phyloP scores from a whole-genome alignment of 2,113 vertebrate genomes.

The Oreochromis aureus region DNA sequence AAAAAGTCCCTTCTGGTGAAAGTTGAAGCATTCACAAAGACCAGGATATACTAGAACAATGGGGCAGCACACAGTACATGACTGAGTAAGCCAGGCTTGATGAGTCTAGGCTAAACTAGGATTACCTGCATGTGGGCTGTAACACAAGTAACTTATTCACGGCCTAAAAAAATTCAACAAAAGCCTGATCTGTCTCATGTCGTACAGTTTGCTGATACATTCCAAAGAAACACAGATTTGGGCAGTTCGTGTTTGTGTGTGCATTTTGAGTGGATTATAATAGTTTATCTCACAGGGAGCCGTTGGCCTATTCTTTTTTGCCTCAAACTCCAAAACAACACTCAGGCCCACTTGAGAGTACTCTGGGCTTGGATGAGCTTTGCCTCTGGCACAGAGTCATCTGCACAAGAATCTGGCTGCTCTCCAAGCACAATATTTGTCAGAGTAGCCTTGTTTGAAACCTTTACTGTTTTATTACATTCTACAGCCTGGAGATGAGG shows the following conservation, averaged over 20 bases:
- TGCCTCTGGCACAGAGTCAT: slow-evolving; percentile 63
- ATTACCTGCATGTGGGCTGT: slow-evolving; percentile 32
- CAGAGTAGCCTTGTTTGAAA: slow-evolving; percentile 68
- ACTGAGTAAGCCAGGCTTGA: slow-evolving; percentile 20
- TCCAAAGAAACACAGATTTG: slow-evolving; percentile 17
- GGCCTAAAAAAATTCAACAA: slow-evolving; percentile 18
- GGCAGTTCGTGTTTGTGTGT: slow-evolving; percentile 20
- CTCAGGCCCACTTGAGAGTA: slow-evolving; percentile 66
- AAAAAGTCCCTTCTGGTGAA: slow-evolving; percentile 37
- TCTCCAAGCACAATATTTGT: slow-evolving; percentile 75
- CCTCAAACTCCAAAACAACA: slow-evolving; percentile 70
- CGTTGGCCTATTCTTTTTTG: slow-evolving; percentile 52
- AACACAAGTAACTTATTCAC: slow-evolving; percentile 14
- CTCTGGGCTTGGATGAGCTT: slow-evolving; percentile 64
- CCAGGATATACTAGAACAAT: slow-evolving; percentile 46
- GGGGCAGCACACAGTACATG: slow-evolving; percentile 10
- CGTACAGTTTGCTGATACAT: neutral
- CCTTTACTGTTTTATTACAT: slow-evolving; percentile 69
- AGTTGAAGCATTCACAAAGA: slow-evolving; percentile 27
- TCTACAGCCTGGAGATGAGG: slow-evolving; percentile 44
- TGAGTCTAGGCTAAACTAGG: slow-evolving; percentile 24
- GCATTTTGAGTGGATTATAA: slow-evolving; percentile 44
- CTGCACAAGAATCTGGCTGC: slow-evolving; percentile 62
- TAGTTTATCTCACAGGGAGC: slow-evolving; percentile 54
- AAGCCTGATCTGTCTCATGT: neutral